These are phyloP conservation scores for Clangula hyemalis DNA, from an alignment of 2,797 vertebrate species.

Conservation along the genomic window DNA sequence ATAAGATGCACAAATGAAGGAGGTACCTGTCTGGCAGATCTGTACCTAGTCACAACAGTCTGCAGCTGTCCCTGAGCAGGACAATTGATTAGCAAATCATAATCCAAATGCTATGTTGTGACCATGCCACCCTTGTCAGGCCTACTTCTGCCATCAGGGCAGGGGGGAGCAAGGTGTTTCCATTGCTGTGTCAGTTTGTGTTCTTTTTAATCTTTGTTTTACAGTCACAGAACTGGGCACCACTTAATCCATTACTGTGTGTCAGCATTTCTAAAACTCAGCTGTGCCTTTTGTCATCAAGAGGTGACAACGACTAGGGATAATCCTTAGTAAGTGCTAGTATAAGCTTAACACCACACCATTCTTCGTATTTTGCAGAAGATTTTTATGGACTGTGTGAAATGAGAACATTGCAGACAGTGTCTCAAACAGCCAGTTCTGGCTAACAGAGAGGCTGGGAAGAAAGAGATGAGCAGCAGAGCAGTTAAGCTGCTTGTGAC, in stretches of 20 bases:
- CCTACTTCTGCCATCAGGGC: not conserved
- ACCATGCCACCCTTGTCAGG: not conserved
- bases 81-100: not conserved
- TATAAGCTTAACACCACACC: not conserved
- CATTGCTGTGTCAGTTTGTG: not conserved
- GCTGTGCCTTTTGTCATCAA: not conserved
- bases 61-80: not conserved
- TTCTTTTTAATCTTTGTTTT: not conserved
- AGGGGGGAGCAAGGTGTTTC: not conserved
- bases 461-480: not conserved
- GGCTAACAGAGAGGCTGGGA: not conserved
- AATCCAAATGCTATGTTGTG: not conserved
- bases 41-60: not conserved
- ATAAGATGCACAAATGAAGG: accelerated
- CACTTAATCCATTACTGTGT: not conserved
- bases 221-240: not conserved
- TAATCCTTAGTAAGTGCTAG: not conserved
- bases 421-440: not conserved
- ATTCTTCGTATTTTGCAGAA: not conserved
- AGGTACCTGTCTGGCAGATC: not conserved
- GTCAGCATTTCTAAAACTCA: not conserved
- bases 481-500: not conserved
- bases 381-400: not conserved
- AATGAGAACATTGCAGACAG: not conserved
- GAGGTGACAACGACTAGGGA: not conserved